These are phyloP conservation scores for Cephalotes varians DNA, from an alignment of 2,888 invertebrate genomes.

Conservation along the genomic window DNA sequence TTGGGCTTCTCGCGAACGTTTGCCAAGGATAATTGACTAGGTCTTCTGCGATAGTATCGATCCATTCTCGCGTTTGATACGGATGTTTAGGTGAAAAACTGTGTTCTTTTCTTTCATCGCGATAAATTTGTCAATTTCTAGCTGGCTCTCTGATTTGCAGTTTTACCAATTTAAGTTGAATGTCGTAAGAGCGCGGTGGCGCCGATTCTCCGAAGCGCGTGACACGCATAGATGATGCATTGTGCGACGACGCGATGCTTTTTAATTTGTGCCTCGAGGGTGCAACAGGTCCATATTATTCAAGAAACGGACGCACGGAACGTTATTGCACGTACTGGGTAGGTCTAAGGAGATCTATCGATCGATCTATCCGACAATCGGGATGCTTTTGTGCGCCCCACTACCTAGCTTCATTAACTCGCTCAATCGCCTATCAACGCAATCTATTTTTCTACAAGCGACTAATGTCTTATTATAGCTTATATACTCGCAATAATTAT, in stretches of 20 bases:
- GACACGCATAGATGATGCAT: constrained; percentile 62
- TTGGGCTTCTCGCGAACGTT: constrained; percentile 20
- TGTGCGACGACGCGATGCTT: constrained; percentile 24
- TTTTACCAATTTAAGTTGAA: constrained; percentile 52
- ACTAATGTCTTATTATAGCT: constrained; percentile 11
- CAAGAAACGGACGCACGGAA: neutral
- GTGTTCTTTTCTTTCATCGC: constrained; percentile 18
- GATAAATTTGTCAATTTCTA: constrained; percentile 46
- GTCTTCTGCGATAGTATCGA: constrained; percentile 11
- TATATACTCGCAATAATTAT: neutral
- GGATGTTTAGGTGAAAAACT: too few species aligned
- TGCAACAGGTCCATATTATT: constrained; percentile 68
- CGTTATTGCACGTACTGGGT: neutral
- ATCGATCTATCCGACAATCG: constrained; percentile 1
- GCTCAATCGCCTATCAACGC: neutral
- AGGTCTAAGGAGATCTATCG: constrained; percentile 4
- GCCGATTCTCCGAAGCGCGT: constrained; percentile 38
- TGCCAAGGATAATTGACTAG: neutral
- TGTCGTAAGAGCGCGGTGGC: constrained; percentile 16
- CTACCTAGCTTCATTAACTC: constrained; percentile 34
- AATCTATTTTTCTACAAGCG: constrained; percentile 22
- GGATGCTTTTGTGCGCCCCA: neutral
- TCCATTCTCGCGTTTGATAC: neutral
- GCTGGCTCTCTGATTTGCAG: constrained; percentile 26
- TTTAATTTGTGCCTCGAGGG: constrained; percentile 57